These are phyloP conservation scores for Vidua chalybeata DNA, from an alignment of 2,113 vertebrate species.

Conservation along the genomic window DNA sequence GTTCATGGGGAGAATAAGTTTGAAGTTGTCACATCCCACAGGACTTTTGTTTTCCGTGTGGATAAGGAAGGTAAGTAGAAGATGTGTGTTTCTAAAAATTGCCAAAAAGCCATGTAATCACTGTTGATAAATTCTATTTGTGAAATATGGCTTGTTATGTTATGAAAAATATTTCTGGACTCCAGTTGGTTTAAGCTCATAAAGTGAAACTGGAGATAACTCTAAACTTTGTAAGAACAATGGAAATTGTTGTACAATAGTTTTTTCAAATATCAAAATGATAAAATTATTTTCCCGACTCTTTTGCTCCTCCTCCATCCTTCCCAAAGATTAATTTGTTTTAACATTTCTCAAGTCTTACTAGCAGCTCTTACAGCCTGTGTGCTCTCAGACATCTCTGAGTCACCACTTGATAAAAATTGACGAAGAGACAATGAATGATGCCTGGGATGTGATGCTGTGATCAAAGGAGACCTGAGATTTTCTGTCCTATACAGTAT, in stretches of 20 bases:
- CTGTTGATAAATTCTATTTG: background rate
- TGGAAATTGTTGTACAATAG: background rate
- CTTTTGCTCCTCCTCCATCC: background rate
- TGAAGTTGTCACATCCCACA: constrained; percentile 88
- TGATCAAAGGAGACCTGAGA: background rate
- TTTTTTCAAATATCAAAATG: background rate
- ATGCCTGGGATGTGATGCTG: background rate
- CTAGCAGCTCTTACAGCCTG: background rate
- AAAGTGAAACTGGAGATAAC: background rate
- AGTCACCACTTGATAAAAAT: background rate
- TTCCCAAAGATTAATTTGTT: background rate
- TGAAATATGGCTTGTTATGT: background rate
- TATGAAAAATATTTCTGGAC: background rate
- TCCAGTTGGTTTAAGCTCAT: background rate
- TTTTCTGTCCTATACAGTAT: background rate
- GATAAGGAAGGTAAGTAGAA: constrained; percentile 90
- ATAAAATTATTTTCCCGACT: background rate
- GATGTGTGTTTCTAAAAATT: background rate
- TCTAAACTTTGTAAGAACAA: background rate
- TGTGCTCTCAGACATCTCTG: background rate
- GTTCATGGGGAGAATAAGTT: constrained; percentile 91
- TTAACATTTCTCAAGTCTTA: background rate
- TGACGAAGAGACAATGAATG: background rate
- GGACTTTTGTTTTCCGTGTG: constrained; percentile 90
- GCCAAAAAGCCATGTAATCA: background rate